A percentile compares a stretch with the other conserved stretches of the same genome.
Conservation (phyloP, 2,888 invertebrate genomes). For the Microchrysa polita region DNA sequence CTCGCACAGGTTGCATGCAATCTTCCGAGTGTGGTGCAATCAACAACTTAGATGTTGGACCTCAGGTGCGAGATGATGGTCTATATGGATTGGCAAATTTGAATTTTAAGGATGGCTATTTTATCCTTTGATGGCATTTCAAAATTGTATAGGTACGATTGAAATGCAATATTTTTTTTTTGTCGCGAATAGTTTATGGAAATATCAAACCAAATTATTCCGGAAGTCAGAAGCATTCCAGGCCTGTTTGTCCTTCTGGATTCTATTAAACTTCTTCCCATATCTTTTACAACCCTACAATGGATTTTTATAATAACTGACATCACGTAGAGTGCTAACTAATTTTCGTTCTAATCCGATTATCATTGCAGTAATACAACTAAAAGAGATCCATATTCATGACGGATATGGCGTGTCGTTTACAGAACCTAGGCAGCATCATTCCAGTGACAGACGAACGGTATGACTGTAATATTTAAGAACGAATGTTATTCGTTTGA, state of each 20-base stretch:
- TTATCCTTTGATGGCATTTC: neutral
- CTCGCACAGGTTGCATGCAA: slow-evolving; percentile 19
- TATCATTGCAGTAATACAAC: neutral
- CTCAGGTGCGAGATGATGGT: slow-evolving; percentile 26
- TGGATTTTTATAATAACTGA: neutral
- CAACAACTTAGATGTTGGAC: slow-evolving; percentile 32
- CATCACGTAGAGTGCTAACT: neutral
- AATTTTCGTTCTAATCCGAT: neutral
- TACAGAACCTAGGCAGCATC: neutral
- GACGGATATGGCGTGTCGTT: slow-evolving; percentile 29
- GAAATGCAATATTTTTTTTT: too few relatives aligned
- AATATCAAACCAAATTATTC: too few relatives aligned
- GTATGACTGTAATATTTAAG: slow-evolving; percentile 2
- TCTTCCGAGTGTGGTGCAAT: slow-evolving; percentile 12
- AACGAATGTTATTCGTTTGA: slow-evolving; percentile 29
- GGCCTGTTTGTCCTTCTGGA: too few relatives aligned
- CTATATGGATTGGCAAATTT: neutral
- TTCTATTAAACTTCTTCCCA: too few relatives aligned
- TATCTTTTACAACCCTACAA: too few relatives aligned
- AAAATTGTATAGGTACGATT: neutral
- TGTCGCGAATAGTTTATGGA: too few relatives aligned
- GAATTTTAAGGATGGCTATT: neutral
- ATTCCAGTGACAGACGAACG: neutral
- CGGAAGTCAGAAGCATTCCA: too few relatives aligned
- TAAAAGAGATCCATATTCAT: slow-evolving; percentile 38